Conservation (phyloP, 2,888 invertebrate genomes). For the Druceiella hillmani region DNA sequence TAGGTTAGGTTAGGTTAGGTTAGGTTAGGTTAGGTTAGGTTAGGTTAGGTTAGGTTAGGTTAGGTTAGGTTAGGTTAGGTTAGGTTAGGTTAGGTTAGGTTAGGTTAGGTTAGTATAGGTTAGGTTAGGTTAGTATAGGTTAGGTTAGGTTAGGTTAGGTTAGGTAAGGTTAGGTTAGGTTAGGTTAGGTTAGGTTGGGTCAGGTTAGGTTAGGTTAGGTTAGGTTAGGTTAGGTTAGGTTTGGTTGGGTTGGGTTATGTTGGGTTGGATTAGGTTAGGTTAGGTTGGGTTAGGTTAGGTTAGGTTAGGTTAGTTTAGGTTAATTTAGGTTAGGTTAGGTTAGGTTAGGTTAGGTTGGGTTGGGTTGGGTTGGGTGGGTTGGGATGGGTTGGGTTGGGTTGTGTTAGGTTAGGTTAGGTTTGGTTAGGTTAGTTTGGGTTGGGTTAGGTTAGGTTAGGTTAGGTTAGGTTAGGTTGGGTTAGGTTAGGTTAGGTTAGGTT, state of each 20-base stretch:
- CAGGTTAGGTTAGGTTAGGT: constrained; percentile 13
- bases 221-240: constrained; percentile 13
- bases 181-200: constrained; percentile 13
- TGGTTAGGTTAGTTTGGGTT: constrained; percentile 12
- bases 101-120: constrained; percentile 13
- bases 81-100: constrained; percentile 14
- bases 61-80: constrained; percentile 14
- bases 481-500: constrained; percentile 14
- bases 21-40: constrained; percentile 14
- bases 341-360: constrained; percentile 13
- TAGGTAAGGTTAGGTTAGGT: constrained; percentile 13
- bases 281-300: constrained; percentile 13
- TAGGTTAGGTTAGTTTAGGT: constrained; percentile 13
- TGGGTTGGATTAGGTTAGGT: constrained; percentile 12
- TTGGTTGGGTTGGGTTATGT: constrained; percentile 12
- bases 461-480: constrained; percentile 14
- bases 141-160: constrained; percentile 14
- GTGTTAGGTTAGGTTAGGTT: constrained; percentile 13
- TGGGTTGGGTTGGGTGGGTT: constrained; percentile 11
- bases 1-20: constrained; percentile 14
- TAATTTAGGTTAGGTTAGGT: constrained; percentile 13
- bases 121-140: constrained; percentile 13
- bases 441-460: constrained; percentile 14
- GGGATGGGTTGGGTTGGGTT: constrained; percentile 12
- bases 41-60: constrained; percentile 14